phyloP scores from a whole-genome alignment of 2,113 vertebrate genomes.

The Cheilinus undulatus region DNA sequence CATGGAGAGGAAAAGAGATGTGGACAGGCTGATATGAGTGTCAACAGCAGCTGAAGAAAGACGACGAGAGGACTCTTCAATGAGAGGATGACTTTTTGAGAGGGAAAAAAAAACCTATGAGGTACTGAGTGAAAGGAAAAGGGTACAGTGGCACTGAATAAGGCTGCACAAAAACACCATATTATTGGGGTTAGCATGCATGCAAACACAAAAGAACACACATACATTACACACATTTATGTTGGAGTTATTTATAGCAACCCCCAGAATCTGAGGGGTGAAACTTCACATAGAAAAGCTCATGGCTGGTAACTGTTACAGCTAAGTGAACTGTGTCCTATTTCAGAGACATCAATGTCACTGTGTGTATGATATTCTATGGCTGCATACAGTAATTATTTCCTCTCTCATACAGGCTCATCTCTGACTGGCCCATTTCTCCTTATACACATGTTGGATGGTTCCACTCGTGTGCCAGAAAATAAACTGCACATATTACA shows the following conservation, averaged over 20 bases:
- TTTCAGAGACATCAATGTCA: conserved; percentile 64
- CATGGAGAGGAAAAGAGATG: conserved; percentile 37
- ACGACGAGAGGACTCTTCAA: conserved; percentile 38
- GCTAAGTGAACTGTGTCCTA: conserved; percentile 73
- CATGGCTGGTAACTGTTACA: conserved; percentile 57
- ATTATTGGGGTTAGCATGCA: conserved; percentile 26
- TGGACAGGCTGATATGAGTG: conserved; percentile 43
- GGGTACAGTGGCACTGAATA: conserved; percentile 9
- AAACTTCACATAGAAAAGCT: conserved; percentile 41
- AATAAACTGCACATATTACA: conserved; percentile 2
- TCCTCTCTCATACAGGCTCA: background rate
- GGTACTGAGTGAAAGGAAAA: conserved; percentile 6
- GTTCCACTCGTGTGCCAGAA: background rate
- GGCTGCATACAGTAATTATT: background rate
- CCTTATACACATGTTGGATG: background rate
- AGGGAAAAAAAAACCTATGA: conserved; percentile 5
- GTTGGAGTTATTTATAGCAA: conserved; percentile 10
- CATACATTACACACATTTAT: conserved; percentile 1
- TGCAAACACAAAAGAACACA: too few relatives aligned
- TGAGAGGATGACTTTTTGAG: conserved; percentile 40
- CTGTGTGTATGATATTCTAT: conserved; percentile 4
- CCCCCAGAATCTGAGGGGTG: conserved; percentile 19
- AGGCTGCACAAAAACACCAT: conserved; percentile 4
- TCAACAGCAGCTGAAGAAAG: conserved; percentile 39
- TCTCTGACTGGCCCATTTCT: conserved; percentile 1